Evolutionary conservation across 2,888 invertebrate genomes (phyloP).

Genomic region (Prosapia bicincta): DNA sequence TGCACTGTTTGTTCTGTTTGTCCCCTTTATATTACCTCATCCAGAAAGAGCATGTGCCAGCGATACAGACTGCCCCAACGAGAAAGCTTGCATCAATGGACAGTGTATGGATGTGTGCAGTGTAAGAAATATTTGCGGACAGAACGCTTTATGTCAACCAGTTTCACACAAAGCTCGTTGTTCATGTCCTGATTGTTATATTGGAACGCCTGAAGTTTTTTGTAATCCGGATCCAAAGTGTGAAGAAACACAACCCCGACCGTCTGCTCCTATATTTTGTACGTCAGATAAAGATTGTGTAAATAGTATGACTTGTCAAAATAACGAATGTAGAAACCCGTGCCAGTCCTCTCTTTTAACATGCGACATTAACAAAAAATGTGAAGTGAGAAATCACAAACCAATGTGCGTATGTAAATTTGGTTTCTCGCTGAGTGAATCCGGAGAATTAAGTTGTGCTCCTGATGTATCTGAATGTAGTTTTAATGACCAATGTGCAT

Average conservation of each 20-base stretch:
- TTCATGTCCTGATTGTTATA: conserved; percentile 83
- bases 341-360: conserved; percentile 64
- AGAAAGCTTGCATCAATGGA: conserved; percentile 87
- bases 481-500: conserved; percentile 77
- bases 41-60: conserved; percentile 79
- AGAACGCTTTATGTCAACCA: conserved; percentile 83
- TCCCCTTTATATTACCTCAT: conserved; percentile 19
- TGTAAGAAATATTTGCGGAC: conserved; percentile 82
- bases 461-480: conserved; percentile 77
- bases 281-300: conserved; percentile 68
- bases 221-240: conserved; percentile 75
- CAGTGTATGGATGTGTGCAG: conserved; percentile 90
- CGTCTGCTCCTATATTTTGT: conserved; percentile 53
- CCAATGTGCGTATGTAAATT: conserved; percentile 86
- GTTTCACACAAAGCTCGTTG: conserved; percentile 82
- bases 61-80: conserved; percentile 87
- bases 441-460: conserved; percentile 82
- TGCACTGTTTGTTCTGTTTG: conserved; percentile 25
- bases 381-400: conserved; percentile 80
- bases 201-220: conserved; percentile 74
- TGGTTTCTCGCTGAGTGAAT: conserved; percentile 83
- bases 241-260: conserved; percentile 57
- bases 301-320: conserved; percentile 70
- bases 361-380: conserved; percentile 80
- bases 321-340: conserved; percentile 76